phyloP scores from a whole-genome alignment of 1,140 invertebrate genomes.

The Aphelinus atriplicis region DNA sequence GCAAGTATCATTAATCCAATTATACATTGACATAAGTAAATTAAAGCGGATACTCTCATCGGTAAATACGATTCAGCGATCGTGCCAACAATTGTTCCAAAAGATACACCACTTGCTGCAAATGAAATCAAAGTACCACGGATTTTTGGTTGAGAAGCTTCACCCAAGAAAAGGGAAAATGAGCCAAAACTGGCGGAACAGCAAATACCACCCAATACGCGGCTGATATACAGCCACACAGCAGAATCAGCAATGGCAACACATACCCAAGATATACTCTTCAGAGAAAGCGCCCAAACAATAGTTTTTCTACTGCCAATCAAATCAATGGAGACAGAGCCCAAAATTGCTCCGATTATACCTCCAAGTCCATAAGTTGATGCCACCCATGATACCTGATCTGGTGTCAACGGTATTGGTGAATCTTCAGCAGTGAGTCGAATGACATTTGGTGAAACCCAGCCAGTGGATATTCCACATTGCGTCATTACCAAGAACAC shows the following conservation, averaged over 20 bases:
- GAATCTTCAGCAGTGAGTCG: conserved; percentile 61
- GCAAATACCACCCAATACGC: conserved; percentile 65
- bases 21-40: conserved; percentile 7
- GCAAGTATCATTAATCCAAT: neutral
- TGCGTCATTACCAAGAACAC: conserved; percentile 51
- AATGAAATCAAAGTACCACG: conserved; percentile 13
- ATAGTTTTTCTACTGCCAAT: conserved; percentile 75
- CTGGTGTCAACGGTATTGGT: conserved; percentile 64
- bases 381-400: conserved; percentile 73
- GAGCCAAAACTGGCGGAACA: conserved; percentile 73
- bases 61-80: conserved; percentile 13
- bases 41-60: conserved; percentile 65
- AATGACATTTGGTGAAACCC: conserved; percentile 70
- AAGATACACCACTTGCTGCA: neutral
- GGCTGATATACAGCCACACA: conserved; percentile 64
- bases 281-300: conserved; percentile 68
- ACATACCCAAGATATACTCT: conserved; percentile 71
- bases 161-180: conserved; percentile 49
- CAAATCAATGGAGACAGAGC: conserved; percentile 56
- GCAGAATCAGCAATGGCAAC: conserved; percentile 67
- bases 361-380: conserved; percentile 65
- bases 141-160: neutral
- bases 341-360: conserved; percentile 54
- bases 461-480: conserved; percentile 56
- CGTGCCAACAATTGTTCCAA: conserved; percentile 1